A percentile compares a stretch with the other conserved stretches of the same genome.
Conservation (phyloP, 1,140 invertebrate genomes). For the Phymorhynchus buccinoides region DNA sequence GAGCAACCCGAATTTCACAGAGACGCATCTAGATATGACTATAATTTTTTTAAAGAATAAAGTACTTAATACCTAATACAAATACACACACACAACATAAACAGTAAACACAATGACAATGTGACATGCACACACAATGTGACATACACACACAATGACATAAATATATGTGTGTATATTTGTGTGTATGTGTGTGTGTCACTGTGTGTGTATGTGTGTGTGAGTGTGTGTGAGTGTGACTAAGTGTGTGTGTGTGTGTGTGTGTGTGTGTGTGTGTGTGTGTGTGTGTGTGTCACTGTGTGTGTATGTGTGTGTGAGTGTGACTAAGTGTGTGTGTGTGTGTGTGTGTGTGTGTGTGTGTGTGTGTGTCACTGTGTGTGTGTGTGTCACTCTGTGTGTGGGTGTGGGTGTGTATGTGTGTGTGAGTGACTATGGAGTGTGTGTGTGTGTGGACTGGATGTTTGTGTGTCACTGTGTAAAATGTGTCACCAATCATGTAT, state of each 20-base stretch:
- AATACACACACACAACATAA: constrained; percentile 16
- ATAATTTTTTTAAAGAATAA: no score
- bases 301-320: neutral
- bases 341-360: neutral
- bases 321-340: neutral
- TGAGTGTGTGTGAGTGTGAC: constrained; percentile 4
- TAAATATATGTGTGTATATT: neutral
- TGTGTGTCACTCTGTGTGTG: neutral
- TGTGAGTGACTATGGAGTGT: neutral
- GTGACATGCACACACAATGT: neutral
- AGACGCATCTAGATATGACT: no score
- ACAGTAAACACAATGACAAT: constrained; percentile 14
- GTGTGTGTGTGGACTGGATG: neutral
- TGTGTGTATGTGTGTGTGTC: constrained; percentile 1
- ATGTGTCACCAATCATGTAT: no score
- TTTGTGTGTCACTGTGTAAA: constrained; percentile 5
- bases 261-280: neutral
- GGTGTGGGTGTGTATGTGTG: neutral
- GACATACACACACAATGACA: neutral
- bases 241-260: neutral
- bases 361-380: neutral
- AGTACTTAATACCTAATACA: no score
- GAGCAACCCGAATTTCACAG: no score
- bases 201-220: constrained; percentile 9
- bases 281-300: neutral